Percentiles rank a stretch among this genome's conserved stretches.
phyloP scores from a whole-genome alignment of 2,797 vertebrate species.

The Heterohyrax brucei region DNA sequence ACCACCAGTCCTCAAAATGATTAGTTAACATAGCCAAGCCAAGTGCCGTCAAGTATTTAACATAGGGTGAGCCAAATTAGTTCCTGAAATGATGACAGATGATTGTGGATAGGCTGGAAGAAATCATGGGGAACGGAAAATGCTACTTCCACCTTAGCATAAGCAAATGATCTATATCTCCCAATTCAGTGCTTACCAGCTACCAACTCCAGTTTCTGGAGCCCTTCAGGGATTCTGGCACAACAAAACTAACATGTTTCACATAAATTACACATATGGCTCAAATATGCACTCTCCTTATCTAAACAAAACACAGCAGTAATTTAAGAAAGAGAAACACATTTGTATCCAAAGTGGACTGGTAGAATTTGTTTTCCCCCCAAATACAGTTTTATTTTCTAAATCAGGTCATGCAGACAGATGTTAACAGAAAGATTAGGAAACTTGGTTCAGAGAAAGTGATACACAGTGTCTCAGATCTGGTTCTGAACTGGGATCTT shows the following conservation, averaged over 20 bases:
- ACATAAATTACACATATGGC: constrained; percentile 52
- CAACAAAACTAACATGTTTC: constrained; percentile 60
- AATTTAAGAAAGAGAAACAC: constrained; percentile 8
- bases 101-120: not conserved
- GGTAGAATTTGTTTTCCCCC: constrained; percentile 34
- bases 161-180: constrained; percentile 4
- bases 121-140: not conserved
- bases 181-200: constrained; percentile 37
- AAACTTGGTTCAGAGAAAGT: constrained; percentile 14
- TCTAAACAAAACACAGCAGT: not conserved
- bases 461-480: not conserved
- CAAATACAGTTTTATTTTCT: constrained; percentile 52
- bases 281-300: constrained; percentile 69
- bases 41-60: no score
- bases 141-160: not conserved
- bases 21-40: not conserved
- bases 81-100: not conserved
- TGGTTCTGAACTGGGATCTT: not conserved
- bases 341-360: constrained; percentile 2
- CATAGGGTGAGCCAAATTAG: not conserved
- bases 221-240: constrained; percentile 3
- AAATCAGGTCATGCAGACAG: constrained; percentile 9
- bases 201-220: constrained; percentile 51
- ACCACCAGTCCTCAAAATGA: not conserved
- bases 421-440: constrained; percentile 8